A percentile compares a stretch with the other conserved stretches of the same genome.
phyloP scores from a whole-genome alignment of 1,140 invertebrate species.

The Drosophila burlai region DNA sequence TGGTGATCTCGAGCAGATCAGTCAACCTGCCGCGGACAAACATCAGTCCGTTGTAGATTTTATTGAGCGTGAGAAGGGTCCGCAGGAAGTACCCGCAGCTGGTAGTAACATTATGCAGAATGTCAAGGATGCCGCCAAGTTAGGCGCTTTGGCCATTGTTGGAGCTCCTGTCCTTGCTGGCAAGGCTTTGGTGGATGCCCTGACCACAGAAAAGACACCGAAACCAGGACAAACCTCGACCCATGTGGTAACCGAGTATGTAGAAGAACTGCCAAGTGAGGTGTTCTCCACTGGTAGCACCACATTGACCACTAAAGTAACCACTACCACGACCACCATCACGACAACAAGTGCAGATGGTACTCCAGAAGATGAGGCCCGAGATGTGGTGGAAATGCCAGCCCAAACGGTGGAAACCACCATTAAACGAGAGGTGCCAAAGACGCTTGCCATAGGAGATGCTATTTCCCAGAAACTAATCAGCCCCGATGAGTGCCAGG shows the following conservation, averaged over 20 bases:
- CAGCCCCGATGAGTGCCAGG: conserved; percentile 90
- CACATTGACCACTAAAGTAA: conserved; percentile 63
- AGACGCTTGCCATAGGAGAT: conserved; percentile 87
- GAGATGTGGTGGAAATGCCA: conserved; percentile 46
- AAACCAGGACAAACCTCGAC: conserved; percentile 78
- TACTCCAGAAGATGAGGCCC: conserved; percentile 55
- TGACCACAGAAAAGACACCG: conserved; percentile 86
- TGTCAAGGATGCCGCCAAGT: conserved; percentile 92
- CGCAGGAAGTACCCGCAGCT: conserved; percentile 4
- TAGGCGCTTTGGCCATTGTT: conserved; percentile 92
- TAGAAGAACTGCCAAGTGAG: conserved; percentile 34
- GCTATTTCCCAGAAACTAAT: conserved; percentile 91
- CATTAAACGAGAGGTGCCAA: conserved; percentile 61
- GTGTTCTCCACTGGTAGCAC: conserved; percentile 26
- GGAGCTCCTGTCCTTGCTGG: conserved; percentile 92
- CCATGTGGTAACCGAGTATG: conserved; percentile 27
- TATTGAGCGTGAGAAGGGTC: conserved; percentile 57
- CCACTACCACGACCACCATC: conserved; percentile 64
- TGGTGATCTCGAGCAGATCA: conserved; percentile 40
- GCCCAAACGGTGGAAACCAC: conserved; percentile 33
- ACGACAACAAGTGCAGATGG: conserved; percentile 36
- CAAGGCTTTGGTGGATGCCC: conserved; percentile 92
- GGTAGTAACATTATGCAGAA: conserved; percentile 81
- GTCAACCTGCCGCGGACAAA: conserved; percentile 16
- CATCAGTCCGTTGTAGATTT: conserved; percentile 68